Evolutionary conservation across 2,797 vertebrate genomes (phyloP).

Genomic region (Argya squamiceps): DNA sequence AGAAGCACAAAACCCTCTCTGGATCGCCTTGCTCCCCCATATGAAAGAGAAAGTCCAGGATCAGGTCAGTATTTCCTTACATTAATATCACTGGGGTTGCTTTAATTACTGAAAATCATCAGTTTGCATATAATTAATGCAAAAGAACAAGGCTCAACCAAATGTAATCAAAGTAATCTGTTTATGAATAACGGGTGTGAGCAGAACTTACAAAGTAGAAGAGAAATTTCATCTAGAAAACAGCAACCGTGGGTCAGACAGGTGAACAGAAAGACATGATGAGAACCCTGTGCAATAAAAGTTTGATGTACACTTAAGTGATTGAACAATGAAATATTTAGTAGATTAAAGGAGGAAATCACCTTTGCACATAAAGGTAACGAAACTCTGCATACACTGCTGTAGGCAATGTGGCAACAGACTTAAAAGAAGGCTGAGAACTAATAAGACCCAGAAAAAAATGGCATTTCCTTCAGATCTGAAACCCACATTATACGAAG

Average conservation of each 20-base stretch:
- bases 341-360: background rate
- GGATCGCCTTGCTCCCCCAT: slow-evolving; percentile 60
- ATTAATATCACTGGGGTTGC: background rate
- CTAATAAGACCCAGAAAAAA: background rate
- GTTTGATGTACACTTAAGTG: background rate
- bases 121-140: background rate
- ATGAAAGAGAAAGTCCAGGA: slow-evolving; percentile 71
- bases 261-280: background rate
- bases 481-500: background rate
- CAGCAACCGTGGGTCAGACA: background rate
- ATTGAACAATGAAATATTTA: background rate
- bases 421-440: background rate
- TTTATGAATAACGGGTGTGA: background rate
- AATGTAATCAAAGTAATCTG: background rate
- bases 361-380: background rate
- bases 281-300: background rate
- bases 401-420: background rate
- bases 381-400: background rate
- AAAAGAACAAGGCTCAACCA: background rate
- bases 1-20: slow-evolving; percentile 83
- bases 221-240: background rate
- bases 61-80: slow-evolving; percentile 63
- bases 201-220: background rate
- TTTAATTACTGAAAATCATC: background rate
- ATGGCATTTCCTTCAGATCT: background rate